Evolutionary conservation across 2,113 vertebrate genomes (phyloP).

Genomic region (Cochlearius cochlearius): DNA sequence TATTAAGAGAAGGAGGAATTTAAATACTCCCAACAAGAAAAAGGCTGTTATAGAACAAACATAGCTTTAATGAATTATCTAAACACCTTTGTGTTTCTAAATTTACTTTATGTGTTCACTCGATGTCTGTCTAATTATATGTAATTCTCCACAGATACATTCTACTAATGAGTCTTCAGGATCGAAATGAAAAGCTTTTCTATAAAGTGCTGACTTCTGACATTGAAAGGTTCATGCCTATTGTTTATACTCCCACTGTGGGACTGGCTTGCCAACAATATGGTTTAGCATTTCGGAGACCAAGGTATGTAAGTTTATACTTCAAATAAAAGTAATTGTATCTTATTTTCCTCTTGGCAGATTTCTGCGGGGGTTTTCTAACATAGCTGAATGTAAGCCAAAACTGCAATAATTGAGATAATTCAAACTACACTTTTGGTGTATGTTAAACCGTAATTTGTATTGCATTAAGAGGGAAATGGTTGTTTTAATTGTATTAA

Average conservation of each 20-base stretch:
- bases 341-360: conserved; percentile 17
- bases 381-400: conserved; percentile 2
- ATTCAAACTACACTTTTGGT: conserved; percentile 5
- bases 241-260: conserved; percentile 96
- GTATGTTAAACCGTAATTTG: not conserved
- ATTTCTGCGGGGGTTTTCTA: conserved; percentile 3
- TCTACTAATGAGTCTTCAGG: conserved; percentile 94
- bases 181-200: conserved; percentile 95
- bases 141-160: conserved; percentile 83
- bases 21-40: not conserved
- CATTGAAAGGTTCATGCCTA: conserved; percentile 94
- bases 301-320: conserved; percentile 82
- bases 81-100: not conserved
- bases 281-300: conserved; percentile 88
- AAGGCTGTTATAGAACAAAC: not conserved
- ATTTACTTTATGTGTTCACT: not conserved
- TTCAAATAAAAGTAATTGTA: conserved; percentile 42
- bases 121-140: conserved; percentile 32
- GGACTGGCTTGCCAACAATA: conserved; percentile 95
- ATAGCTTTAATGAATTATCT: not conserved
- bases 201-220: conserved; percentile 89
- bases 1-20: not conserved
- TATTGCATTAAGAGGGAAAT: not conserved
- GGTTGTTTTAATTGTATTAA: not conserved
- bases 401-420: conserved; percentile 22